Evolutionary conservation across 2,113 vertebrate genomes (phyloP).

Genomic region (Carlito syrichta): DNA sequence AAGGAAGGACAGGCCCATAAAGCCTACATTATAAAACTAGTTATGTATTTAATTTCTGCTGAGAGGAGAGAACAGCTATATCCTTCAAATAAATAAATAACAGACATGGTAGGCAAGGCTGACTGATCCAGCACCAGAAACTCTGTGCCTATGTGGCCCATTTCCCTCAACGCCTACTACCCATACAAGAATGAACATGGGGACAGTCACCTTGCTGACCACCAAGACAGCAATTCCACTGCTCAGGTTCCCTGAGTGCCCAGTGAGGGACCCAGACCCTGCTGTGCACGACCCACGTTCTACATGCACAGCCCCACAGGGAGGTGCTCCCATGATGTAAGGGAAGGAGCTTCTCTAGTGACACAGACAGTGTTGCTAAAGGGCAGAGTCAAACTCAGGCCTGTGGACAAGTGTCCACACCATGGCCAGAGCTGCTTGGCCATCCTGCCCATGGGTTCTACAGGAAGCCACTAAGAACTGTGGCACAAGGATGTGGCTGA

Average conservation of each 20-base stretch:
- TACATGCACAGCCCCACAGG: not conserved
- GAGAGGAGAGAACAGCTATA: not conserved
- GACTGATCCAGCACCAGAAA: no score
- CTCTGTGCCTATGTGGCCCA: accelerated
- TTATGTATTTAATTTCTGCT: not conserved
- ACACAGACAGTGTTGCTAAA: not conserved
- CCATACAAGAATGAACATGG: not conserved
- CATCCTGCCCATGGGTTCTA: not conserved
- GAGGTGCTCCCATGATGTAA: not conserved
- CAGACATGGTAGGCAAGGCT: not conserved
- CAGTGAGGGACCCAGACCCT: not conserved
- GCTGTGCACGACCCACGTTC: not conserved
- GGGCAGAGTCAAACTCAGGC: not conserved
- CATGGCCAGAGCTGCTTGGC: not conserved
- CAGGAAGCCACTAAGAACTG: not conserved
- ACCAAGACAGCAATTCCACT: not conserved
- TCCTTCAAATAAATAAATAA: not conserved
- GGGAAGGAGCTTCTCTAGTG: not conserved
- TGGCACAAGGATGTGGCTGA: not conserved
- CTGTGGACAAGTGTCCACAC: no score
- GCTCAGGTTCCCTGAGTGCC: not conserved
- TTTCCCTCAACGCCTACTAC: accelerated
- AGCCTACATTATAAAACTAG: not conserved
- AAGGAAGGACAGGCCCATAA: not conserved
- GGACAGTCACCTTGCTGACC: no score